Base-by-base conservation (phyloP, 2,888 invertebrate genomes). In the Syrista parreyssii region DNA sequence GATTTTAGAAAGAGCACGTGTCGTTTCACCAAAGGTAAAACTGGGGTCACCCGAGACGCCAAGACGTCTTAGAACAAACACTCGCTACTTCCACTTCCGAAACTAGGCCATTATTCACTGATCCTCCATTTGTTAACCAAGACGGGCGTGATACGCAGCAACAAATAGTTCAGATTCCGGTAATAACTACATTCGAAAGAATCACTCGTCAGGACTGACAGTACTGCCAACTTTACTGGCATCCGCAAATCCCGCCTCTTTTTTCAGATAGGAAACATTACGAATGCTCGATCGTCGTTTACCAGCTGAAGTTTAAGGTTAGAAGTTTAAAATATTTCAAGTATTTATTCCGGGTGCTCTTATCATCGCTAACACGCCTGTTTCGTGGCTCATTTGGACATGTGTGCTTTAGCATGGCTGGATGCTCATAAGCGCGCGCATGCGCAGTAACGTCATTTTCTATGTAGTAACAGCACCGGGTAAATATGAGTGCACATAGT, bases 301-400 rank as follows among this genome's bases (percentile, higher is more conserved):
- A 31, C 36, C 74, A 73, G 68, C 33, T 84, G 82, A 85, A 85
- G 84, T 84, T 85, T 85, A 85, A 85, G 84, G 84, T 85, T 85
- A 85, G 75, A 79, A 78, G 76, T 80, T 75, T 74, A 79, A 55
- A 55, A 55, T 23, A 55, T 55, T 55, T 23, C 55, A 15, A 23
- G 6, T 23, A 55, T 23, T 55, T 55, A 55, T 55, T 23, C 23
- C 23, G 55, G 55, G 9, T 55, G 2, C 9, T 55, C 55, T 55
- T 55, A 55, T 55, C 55, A 9, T 23, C 2, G 1, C 9, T 3
- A 55, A 55, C 55, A 55, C 55, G 55, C 9, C 55, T 55, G 23
- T 55, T 23, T 23, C 55, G 23, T 55, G 23, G 55, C 55, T 55
- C 55, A 23, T 55, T 55, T 55, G 9, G 9, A 23, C 55, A 55